Percentiles rank a stretch among this genome's conserved stretches.
Evolutionary conservation across 2,888 invertebrate genomes (phyloP).

Genomic region (Deroplatys truncata): DNA sequence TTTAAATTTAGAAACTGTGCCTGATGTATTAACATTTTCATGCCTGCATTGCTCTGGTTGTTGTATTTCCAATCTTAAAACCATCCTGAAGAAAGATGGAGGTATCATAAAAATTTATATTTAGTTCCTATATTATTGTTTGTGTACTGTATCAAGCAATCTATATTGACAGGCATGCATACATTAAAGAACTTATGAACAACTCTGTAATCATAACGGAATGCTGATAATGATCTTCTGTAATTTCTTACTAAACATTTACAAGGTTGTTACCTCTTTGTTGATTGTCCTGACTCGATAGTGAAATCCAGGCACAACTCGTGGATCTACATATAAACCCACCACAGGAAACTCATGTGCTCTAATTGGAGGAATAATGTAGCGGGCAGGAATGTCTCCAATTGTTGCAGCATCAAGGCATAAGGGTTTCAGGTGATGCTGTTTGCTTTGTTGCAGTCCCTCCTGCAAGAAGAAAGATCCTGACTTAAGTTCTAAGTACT

Average conservation of each 20-base stretch:
- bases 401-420: slow-evolving; percentile 55
- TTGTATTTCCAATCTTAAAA: no score
- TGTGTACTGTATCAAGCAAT: no score
- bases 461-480: neutral
- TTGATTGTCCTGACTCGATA: slow-evolving; percentile 65
- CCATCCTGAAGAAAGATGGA: no score
- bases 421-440: slow-evolving; percentile 25
- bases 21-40: no score
- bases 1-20: no score
- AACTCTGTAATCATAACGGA: no score
- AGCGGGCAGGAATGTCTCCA: slow-evolving; percentile 63
- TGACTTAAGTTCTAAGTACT: no score
- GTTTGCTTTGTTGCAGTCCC: neutral
- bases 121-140: no score
- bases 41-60: no score
- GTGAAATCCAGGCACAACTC: slow-evolving; percentile 68
- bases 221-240: neutral
- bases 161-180: no score
- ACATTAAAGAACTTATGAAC: no score
- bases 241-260: neutral
- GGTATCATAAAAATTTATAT: no score
- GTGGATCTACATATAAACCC: slow-evolving; percentile 68
- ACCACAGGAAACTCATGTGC: slow-evolving; percentile 64
- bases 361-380: slow-evolving; percentile 56
- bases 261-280: slow-evolving; percentile 41